These are phyloP conservation scores for Pyralis farinalis DNA, from an alignment of 2,888 invertebrate genomes.

Conservation along the genomic window DNA sequence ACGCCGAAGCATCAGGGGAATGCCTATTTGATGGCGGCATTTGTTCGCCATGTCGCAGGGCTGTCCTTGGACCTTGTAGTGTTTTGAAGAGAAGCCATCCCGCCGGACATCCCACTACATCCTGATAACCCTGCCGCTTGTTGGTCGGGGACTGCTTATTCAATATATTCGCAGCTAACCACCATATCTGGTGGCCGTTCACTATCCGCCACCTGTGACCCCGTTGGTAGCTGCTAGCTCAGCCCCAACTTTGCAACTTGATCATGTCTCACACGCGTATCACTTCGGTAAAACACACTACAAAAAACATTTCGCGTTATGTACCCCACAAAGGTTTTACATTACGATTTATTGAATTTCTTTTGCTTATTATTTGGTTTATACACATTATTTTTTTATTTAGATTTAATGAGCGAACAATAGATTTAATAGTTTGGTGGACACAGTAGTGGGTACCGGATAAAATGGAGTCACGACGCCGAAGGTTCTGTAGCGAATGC, in stretches of 20 bases:
- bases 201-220: slow-evolving; percentile 12
- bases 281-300: too few species aligned
- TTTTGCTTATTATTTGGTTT: too few species aligned
- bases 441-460: too few species aligned
- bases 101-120: slow-evolving; percentile 8
- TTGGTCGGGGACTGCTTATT: slow-evolving; percentile 15
- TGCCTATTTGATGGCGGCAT: slow-evolving; percentile 12
- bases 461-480: too few species aligned
- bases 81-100: slow-evolving; percentile 8
- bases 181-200: slow-evolving; percentile 12
- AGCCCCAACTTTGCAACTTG: neutral
- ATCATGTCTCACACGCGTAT: too few species aligned
- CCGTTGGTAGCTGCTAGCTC: slow-evolving; percentile 9
- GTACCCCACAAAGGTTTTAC: too few species aligned
- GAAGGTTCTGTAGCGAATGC: too few species aligned
- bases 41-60: slow-evolving; percentile 12
- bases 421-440: too few species aligned
- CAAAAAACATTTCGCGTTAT: too few species aligned
- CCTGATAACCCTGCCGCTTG: slow-evolving; percentile 10
- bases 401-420: too few species aligned
- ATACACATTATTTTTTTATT: too few species aligned
- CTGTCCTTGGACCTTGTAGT: slow-evolving; percentile 6
- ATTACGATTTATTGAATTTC: too few species aligned
- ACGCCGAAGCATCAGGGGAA: neutral
- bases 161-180: slow-evolving; percentile 15